Percentiles rank a stretch among this genome's conserved stretches.
phyloP scores from a whole-genome alignment of 2,888 invertebrate genomes.

The Dasysyrphus albostriatus region DNA sequence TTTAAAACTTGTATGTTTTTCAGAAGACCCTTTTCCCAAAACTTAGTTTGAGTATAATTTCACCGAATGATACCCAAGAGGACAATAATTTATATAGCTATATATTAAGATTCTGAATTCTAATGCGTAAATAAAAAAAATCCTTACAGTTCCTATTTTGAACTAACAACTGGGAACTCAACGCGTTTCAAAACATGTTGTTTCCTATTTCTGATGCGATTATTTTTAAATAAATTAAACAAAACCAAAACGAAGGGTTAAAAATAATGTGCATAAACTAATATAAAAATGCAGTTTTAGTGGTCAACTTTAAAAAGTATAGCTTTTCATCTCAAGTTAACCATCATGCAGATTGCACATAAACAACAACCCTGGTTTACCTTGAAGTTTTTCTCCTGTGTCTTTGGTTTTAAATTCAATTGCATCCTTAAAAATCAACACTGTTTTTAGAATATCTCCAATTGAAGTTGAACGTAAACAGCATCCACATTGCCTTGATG shows the following conservation, averaged over 20 bases:
- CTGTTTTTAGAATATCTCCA: slow-evolving; percentile 2
- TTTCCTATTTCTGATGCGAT: background rate
- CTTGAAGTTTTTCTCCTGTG: background rate
- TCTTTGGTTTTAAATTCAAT: slow-evolving; percentile 1
- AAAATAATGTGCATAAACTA: no score
- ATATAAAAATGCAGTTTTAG: no score
- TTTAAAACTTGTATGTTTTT: background rate
- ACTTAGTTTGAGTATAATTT: background rate
- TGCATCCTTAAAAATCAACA: slow-evolving; percentile 18
- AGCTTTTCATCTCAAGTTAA: background rate
- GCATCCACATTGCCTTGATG: slow-evolving; percentile 35
- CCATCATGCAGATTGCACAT: background rate
- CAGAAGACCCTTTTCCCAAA: background rate
- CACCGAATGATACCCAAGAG: background rate
- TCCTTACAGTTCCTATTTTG: background rate
- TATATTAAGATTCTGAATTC: background rate
- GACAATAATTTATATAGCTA: background rate
- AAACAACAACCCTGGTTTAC: background rate
- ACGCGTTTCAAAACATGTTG: background rate
- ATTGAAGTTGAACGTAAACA: slow-evolving; percentile 62
- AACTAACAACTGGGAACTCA: background rate
- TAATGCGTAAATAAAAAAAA: background rate
- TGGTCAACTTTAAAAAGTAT: no score
- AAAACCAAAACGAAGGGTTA: no score
- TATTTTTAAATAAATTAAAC: background rate